Evolutionary conservation across 2,888 invertebrate genomes (phyloP), one percentile per base, ranked within the genome.

Genomic region (Criorhina ranunculi): DNA sequence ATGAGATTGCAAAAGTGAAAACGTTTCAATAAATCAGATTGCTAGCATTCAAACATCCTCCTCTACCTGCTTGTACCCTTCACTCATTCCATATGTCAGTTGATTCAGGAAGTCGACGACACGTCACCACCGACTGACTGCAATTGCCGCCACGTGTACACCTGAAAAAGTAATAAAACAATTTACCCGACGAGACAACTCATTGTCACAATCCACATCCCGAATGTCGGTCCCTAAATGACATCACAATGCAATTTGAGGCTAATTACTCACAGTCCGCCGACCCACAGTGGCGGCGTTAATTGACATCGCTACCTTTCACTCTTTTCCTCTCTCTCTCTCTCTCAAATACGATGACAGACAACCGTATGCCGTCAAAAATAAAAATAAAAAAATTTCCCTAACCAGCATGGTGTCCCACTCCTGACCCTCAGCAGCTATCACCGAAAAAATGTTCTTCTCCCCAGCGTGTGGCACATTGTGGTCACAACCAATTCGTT

Each of bases 171-270:
- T 40, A 53, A 46, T 80, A 57, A 81, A 64, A 55, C 35, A 40
- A 70, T 81, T 70, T 51, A 81, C 81, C 64, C 70, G 81, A 42
- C 81, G 76, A 46, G 81, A 76, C 76, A 3, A 11, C 42, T 29
- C 57, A 31, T 19, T 51, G 46, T 67, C 67, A 46, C 73, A 53
- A 17, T 40, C 12, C 72, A 42, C 51, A 66, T 37, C 66, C 66
- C 37, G 31, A 35, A 15, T 12, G 35, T 17, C 33, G 35, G 15
- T 33, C 62, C 62, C 62, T 17, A n/a, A 62, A 46, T 62, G 62
- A 62, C 44, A 33, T 64, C 64, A 64, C 64, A 64, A 51, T 24
- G 37, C 49, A 51, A 8, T 37, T 37, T 19, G 42, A 40, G 17
- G 8, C 51, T 67, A 67, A 67, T 67, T 67, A 55, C 53, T 42